Evolutionary conservation across 1,140 invertebrate genomes (phyloP).

Genomic region (Ditylenchus dipsaci): DNA sequence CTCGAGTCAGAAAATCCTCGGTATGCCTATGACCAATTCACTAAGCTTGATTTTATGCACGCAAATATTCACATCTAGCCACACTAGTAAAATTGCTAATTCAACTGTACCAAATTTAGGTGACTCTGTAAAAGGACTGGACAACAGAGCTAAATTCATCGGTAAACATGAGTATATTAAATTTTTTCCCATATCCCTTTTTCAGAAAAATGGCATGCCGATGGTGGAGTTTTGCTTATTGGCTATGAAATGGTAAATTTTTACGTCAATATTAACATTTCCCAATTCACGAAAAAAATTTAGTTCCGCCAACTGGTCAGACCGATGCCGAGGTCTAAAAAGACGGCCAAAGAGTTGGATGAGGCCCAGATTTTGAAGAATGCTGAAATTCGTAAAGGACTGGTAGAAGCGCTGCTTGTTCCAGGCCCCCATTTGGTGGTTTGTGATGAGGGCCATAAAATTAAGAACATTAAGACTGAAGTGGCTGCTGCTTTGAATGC

Average conservation of each 20-base stretch:
- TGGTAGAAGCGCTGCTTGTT: slow-evolving; percentile 71
- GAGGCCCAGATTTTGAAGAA: slow-evolving; percentile 1
- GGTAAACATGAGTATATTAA: slow-evolving; percentile 51
- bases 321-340: not conserved
- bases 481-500: slow-evolving; percentile 85
- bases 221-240: slow-evolving; percentile 87
- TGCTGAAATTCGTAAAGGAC: slow-evolving; percentile 4
- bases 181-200: slow-evolving; percentile 31
- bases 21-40: too few relatives aligned
- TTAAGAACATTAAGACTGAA: slow-evolving; percentile 88
- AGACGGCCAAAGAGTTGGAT: not conserved
- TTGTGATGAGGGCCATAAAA: slow-evolving; percentile 91
- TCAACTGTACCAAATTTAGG: too few relatives aligned
- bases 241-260: slow-evolving; percentile 83
- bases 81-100: too few relatives aligned
- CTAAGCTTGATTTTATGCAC: too few relatives aligned
- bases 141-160: slow-evolving; percentile 72
- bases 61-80: too few relatives aligned
- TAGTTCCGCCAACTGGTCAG: not conserved
- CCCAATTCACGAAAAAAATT: not conserved
- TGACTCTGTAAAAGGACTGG: slow-evolving; percentile 59
- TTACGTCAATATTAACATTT: not conserved
- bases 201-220: slow-evolving; percentile 72
- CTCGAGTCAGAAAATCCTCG: too few relatives aligned
- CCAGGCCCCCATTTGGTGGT: slow-evolving; percentile 90